These are phyloP conservation scores for Caenorhabditis panamensis DNA, from an alignment of 2,888 invertebrate species.

Conservation along the genomic window DNA sequence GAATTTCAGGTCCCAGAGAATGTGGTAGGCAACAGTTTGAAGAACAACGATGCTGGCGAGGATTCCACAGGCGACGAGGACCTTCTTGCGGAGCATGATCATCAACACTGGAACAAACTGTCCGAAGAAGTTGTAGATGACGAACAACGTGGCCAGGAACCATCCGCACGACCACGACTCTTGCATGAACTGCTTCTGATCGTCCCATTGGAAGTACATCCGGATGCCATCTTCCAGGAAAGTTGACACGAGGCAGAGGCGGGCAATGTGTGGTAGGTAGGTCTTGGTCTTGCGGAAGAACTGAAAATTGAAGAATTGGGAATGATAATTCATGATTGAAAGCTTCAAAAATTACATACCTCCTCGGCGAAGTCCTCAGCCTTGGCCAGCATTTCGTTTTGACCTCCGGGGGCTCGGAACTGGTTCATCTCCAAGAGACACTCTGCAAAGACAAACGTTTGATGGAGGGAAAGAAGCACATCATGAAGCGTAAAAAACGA, in stretches of 20 bases:
- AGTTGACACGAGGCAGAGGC: slow-evolving; percentile 96
- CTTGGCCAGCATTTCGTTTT: slow-evolving; percentile 71
- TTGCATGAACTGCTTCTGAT: slow-evolving; percentile 82
- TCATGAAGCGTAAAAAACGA: neutral
- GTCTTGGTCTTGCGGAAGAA: slow-evolving; percentile 81
- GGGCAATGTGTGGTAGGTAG: slow-evolving; percentile 93
- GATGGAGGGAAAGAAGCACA: neutral
- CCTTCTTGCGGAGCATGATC: slow-evolving; percentile 92
- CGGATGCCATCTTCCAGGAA: slow-evolving; percentile 98
- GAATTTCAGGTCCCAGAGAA: slow-evolving; percentile 98
- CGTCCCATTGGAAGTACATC: slow-evolving; percentile 93
- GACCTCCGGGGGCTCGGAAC: slow-evolving; percentile 68
- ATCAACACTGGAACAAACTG: slow-evolving; percentile 96
- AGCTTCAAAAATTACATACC: too few relatives aligned
- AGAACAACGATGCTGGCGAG: slow-evolving; percentile 96
- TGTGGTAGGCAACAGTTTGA: slow-evolving; percentile 87
- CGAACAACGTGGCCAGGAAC: slow-evolving; percentile 94
- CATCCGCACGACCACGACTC: slow-evolving; percentile 89
- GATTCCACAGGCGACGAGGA: slow-evolving; percentile 88
- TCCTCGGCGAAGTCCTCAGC: slow-evolving; percentile 80
- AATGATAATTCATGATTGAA: too few relatives aligned
- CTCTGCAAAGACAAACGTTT: slow-evolving; percentile 11
- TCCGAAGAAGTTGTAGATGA: slow-evolving; percentile 94
- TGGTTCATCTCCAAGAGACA: slow-evolving; percentile 66
- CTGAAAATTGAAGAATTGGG: slow-evolving; percentile 66